Conservation (phyloP, 2,113 vertebrate species). For the Xyrauchen texanus region DNA sequence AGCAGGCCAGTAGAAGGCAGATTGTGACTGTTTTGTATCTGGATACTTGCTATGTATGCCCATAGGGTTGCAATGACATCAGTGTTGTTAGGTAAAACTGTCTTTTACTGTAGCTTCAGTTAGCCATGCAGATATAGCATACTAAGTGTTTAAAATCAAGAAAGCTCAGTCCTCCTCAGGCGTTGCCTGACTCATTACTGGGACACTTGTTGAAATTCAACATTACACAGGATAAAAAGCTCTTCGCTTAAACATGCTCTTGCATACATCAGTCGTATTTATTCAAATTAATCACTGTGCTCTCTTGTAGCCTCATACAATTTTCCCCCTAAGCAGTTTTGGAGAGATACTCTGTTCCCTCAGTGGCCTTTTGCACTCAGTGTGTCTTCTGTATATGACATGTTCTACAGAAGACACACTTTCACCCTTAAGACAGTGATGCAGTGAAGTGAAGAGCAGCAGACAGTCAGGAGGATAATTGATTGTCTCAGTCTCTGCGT, state of each 20-base stretch:
- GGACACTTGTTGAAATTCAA: too few species aligned
- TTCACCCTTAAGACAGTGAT: conserved; percentile 44
- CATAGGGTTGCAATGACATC: conserved; percentile 67
- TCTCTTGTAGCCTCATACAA: not conserved
- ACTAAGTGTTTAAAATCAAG: not conserved
- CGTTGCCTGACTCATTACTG: too few species aligned
- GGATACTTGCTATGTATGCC: conserved; percentile 39
- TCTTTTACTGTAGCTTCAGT: not conserved
- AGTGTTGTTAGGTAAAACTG: conserved; percentile 55
- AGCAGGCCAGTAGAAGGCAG: conserved; percentile 70
- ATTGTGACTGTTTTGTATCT: conserved; percentile 55
- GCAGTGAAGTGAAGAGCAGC: conserved; percentile 13
- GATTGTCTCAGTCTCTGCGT: conserved; percentile 61
- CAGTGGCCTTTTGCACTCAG: not conserved
- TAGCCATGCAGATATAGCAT: too few species aligned
- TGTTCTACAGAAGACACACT: conserved; percentile 21
- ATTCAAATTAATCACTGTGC: conserved; percentile 4
- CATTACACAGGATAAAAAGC: not conserved
- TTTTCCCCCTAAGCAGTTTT: not conserved
- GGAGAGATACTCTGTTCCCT: conserved; percentile 10
- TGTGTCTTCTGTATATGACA: not conserved
- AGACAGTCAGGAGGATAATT: conserved; percentile 57
- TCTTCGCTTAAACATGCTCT: not conserved
- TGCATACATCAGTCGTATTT: conserved; percentile 18
- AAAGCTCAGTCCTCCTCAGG: not conserved